These are phyloP conservation scores for Isurus oxyrinchus DNA, from an alignment of 2,113 vertebrate genomes.

Conservation along the genomic window DNA sequence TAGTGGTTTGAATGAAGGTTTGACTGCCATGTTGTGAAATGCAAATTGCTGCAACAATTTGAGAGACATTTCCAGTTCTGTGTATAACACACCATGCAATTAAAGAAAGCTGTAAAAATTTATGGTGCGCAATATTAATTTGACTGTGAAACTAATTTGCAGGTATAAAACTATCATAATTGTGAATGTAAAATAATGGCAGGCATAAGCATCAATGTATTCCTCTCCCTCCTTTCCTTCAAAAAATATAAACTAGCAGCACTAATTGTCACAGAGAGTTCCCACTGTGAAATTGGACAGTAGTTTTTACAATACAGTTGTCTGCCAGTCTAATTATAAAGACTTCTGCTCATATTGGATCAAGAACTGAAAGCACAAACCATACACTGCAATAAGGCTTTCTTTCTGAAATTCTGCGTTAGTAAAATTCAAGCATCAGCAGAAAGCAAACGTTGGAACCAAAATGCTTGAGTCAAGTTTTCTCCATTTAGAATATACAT, in stretches of 20 bases:
- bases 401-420: neutral
- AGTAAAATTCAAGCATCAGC: neutral
- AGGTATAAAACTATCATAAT: neutral
- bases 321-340: conserved; percentile 32
- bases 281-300: conserved; percentile 24
- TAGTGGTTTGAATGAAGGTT: neutral
- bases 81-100: conserved; percentile 2
- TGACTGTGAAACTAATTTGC: neutral
- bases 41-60: neutral
- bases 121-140: conserved; percentile 15
- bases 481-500: neutral
- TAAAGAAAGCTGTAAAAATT: neutral
- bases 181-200: conserved; percentile 5
- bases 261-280: conserved; percentile 22
- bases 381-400: neutral
- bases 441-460: neutral
- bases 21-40: conserved; percentile 18
- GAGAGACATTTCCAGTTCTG: neutral
- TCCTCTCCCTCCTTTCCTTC: neutral
- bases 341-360: conserved; percentile 24
- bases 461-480: conserved; percentile 27
- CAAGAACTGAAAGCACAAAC: conserved; percentile 21
- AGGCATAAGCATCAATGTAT: neutral
- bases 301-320: neutral
- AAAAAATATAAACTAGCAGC: neutral